These are phyloP conservation scores for Holacanthella duospinosa DNA, from an alignment of 2,888 invertebrate species.

Conservation along the genomic window DNA sequence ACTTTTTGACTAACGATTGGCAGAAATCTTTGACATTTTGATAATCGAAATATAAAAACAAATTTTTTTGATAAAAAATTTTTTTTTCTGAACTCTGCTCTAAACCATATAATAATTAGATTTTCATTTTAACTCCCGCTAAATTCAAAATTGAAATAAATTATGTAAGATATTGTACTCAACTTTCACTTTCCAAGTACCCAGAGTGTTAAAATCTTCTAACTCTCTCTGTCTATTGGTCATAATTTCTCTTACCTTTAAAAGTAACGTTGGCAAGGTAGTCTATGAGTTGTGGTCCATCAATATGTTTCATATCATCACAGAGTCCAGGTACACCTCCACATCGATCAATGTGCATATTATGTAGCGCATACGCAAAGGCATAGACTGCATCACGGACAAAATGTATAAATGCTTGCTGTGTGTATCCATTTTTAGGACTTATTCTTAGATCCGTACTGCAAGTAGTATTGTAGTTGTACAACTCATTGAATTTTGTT, in stretches of 20 bases:
- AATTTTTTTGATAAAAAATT: no score
- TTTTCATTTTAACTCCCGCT: no score
- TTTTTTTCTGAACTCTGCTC: no score
- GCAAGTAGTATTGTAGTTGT: slow-evolving; percentile 7
- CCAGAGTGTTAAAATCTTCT: no score
- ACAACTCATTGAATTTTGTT: slow-evolving; percentile 14
- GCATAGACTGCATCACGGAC: slow-evolving; percentile 49
- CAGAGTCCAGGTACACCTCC: slow-evolving; percentile 42
- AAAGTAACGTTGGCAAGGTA: slow-evolving; percentile 46
- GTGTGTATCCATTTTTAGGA: slow-evolving; percentile 40
- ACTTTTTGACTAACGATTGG: no score
- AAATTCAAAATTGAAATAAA: no score
- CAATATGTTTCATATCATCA: slow-evolving; percentile 42
- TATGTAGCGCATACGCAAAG: slow-evolving; percentile 46
- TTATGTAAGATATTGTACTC: no score
- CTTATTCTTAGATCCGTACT: slow-evolving; percentile 7
- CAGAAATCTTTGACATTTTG: no score
- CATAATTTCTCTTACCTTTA: slow-evolving; percentile 41
- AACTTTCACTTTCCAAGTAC: no score
- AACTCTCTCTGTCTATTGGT: no score
- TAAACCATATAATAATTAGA: no score
- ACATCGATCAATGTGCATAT: slow-evolving; percentile 43
- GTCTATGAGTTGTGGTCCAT: slow-evolving; percentile 42
- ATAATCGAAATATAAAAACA: no score
- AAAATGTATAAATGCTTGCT: slow-evolving; percentile 46